A percentile compares a stretch with the other conserved stretches of the same genome.
These are phyloP conservation scores for Patella depressa DNA, from an alignment of 2,888 invertebrate species.

Conservation along the genomic window DNA sequence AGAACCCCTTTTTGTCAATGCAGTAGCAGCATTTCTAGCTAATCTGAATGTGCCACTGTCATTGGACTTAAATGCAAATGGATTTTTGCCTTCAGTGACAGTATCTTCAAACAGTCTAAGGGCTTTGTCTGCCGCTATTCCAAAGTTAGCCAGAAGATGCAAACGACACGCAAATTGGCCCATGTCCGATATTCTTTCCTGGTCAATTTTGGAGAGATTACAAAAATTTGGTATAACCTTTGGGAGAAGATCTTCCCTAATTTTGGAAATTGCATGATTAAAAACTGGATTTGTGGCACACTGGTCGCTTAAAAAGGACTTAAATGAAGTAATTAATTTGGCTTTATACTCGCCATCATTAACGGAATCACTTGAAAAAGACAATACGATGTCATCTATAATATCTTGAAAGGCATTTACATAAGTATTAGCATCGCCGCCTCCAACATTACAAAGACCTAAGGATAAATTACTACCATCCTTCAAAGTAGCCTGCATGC, in stretches of 20 bases:
- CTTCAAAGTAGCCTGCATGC: background rate
- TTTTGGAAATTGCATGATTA: background rate
- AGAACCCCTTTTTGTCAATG: no score
- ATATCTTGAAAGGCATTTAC: background rate
- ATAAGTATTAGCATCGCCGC: background rate
- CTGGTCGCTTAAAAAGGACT: constrained; percentile 9
- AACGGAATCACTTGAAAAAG: background rate
- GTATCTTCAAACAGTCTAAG: background rate
- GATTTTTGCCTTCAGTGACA: background rate
- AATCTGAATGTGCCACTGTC: background rate
- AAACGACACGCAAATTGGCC: background rate
- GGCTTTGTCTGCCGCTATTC: background rate
- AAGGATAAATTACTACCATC: background rate
- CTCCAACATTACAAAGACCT: background rate
- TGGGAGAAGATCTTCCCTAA: background rate
- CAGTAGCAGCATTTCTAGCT: background rate
- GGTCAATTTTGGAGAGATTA: background rate
- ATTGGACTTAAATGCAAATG: background rate
- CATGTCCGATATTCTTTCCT: background rate
- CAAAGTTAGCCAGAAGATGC: background rate
- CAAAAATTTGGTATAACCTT: background rate
- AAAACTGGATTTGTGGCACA: constrained; percentile 6
- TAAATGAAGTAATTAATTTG: constrained; percentile 3
- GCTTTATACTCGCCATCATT: background rate
- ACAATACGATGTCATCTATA: background rate